These are phyloP conservation scores for Pasiphila rectangulata DNA, from an alignment of 2,888 invertebrate species.

Conservation along the genomic window DNA sequence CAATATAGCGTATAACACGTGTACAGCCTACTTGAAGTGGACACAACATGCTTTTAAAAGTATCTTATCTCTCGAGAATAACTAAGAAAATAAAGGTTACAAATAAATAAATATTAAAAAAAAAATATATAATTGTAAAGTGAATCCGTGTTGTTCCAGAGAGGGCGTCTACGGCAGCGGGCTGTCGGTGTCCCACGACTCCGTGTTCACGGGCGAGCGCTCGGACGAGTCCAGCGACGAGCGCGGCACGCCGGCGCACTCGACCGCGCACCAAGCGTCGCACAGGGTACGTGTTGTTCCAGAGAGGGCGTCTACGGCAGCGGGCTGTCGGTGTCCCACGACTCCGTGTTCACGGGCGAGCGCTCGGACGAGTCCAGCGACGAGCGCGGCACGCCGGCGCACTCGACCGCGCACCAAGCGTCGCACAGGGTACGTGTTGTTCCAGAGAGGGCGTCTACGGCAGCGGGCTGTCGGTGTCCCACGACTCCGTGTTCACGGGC, in stretches of 20 bases:
- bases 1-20: too few species aligned
- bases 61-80: too few species aligned
- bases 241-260: conserved; percentile 59
- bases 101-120: too few species aligned
- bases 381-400: conserved; percentile 62
- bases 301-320: conserved; percentile 75
- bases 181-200: conserved; percentile 94
- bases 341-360: conserved; percentile 93
- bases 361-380: conserved; percentile 80
- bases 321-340: conserved; percentile 92
- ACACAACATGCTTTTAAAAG: too few species aligned
- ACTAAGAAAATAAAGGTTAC: too few species aligned
- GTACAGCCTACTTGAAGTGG: too few species aligned
- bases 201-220: conserved; percentile 91
- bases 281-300: conserved; percentile 57
- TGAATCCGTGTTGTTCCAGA: conserved; percentile 44
- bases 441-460: conserved; percentile 69
- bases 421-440: conserved; percentile 62
- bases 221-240: conserved; percentile 79
- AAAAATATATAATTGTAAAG: too few species aligned
- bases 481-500: conserved; percentile 95
- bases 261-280: conserved; percentile 54
- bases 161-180: conserved; percentile 79
- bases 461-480: conserved; percentile 89
- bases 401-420: conserved; percentile 52